Percentiles rank a stretch among this genome's conserved stretches.
These are phyloP conservation scores for Pelosia muscerda DNA, from an alignment of 2,888 invertebrate genomes.

Conservation along the genomic window DNA sequence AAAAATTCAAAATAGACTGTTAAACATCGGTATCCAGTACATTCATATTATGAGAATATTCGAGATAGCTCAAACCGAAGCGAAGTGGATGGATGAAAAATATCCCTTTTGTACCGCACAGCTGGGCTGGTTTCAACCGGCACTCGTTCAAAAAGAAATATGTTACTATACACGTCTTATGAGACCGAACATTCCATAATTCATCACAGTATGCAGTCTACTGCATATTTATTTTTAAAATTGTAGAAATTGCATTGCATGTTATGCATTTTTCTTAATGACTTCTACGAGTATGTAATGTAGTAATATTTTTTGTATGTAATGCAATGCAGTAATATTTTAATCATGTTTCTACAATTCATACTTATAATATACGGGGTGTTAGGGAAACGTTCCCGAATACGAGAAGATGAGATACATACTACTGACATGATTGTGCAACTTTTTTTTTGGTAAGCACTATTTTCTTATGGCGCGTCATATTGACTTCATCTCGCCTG, in stretches of 20 bases:
- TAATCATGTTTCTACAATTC: too few species aligned
- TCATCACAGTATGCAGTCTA: not conserved
- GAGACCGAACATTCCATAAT: not conserved
- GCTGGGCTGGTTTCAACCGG: not conserved
- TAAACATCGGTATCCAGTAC: slow-evolving; percentile 5
- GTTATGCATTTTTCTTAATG: not conserved
- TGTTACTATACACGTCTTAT: not conserved
- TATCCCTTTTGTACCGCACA: slow-evolving; percentile 5
- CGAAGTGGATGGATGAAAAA: slow-evolving; percentile 10
- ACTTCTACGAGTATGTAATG: not conserved
- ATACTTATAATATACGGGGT: too few species aligned
- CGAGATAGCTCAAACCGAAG: not conserved
- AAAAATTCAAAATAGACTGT: not conserved
- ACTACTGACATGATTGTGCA: too few species aligned
- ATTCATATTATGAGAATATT: not conserved
- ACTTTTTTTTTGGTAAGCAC: too few species aligned
- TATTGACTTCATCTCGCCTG: too few species aligned
- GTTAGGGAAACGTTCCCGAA: too few species aligned
- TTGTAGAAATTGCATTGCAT: not conserved
- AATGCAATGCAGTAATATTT: too few species aligned
- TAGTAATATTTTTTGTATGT: too few species aligned
- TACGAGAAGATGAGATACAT: too few species aligned
- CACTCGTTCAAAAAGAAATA: slow-evolving; percentile 1
- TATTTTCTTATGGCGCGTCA: too few species aligned
- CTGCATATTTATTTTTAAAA: not conserved